These are phyloP conservation scores for Malthinus flaveolus DNA, from an alignment of 2,888 invertebrate genomes.

Conservation along the genomic window DNA sequence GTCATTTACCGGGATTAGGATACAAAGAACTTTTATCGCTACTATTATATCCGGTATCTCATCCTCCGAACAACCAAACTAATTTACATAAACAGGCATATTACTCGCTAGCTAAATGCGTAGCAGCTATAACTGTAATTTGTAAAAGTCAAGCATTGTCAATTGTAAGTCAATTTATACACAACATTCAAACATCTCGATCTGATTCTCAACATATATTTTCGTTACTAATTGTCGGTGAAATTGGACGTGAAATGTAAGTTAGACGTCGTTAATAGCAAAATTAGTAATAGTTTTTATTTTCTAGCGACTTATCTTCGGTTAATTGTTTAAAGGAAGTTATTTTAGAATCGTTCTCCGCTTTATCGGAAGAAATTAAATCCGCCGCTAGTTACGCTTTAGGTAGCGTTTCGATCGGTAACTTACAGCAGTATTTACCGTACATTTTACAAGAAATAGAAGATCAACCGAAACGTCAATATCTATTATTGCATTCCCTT, in stretches of 20 bases:
- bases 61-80: constrained; percentile 38
- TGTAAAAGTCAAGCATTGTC: constrained; percentile 72
- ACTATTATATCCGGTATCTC: constrained; percentile 67
- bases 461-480: constrained; percentile 92
- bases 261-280: constrained; percentile 44
- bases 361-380: constrained; percentile 94
- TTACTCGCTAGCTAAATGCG: constrained; percentile 95
- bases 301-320: constrained; percentile 73
- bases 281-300: constrained; percentile 6
- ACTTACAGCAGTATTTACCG: constrained; percentile 89
- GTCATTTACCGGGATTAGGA: constrained; percentile 71
- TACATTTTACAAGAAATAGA: constrained; percentile 94
- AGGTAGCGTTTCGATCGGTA: constrained; percentile 95
- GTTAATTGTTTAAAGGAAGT: constrained; percentile 76
- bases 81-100: constrained; percentile 76
- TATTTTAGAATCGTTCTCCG: constrained; percentile 85
- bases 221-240: constrained; percentile 92
- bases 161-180: constrained; percentile 68
- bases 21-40: constrained; percentile 80
- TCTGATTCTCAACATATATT: constrained; percentile 87
- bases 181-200: constrained; percentile 71
- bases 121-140: constrained; percentile 88
- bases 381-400: constrained; percentile 96
- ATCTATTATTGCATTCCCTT: constrained; percentile 92
- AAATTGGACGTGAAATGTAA: constrained; percentile 93